Evolutionary conservation across 2,888 invertebrate species (phyloP), one percentile per base, ranked within the genome.

Genomic region (Pollenia labialis): DNA sequence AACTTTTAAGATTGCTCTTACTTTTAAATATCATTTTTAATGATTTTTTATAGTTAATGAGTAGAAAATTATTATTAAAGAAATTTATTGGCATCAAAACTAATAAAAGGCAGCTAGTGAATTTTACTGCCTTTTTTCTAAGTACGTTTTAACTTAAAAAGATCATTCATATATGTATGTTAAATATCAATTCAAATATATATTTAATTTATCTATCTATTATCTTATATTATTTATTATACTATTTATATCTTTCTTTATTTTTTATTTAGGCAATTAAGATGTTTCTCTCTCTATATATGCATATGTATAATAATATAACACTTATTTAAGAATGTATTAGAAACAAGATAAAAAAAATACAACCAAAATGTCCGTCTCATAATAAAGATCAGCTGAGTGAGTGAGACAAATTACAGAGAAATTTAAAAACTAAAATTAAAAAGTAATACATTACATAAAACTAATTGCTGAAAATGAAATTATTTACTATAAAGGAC

Each of bases 251-350:
- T 87, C 88, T 89, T 83, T 89, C 89, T 89, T 89, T 88, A 88
- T 89, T 89, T 88, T 82, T 87, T 88, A 88, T 89, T 87, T 89
- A 89, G 89, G 89, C 84, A 89, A 88, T 88, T 89, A 89, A 89
- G 89, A 89, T 89, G 89, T 88, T 88, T 89, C 83, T 88, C 82
- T 89, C 87, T 89, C 69, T 88, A 87, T 85, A 80, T 75, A 85
- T 85, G 81, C 76, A 80, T 84, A 75, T 86, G 81, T 81, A 88
- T 87, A 85, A 88, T 76, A 64, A 84, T 84, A 85, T 84, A 84
- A 60, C 72, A 86, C 85, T 89, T 88, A 88, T 88, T 89, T 88
- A 89, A 88, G 88, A 80, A 88, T 87, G 82, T 88, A 86, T 87
- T 87, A 83, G 56, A 87, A 72, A 66, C 64, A 66, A 77, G 76